phyloP scores from a whole-genome alignment of 2,113 vertebrate genomes.

The Chrysemys picta region DNA sequence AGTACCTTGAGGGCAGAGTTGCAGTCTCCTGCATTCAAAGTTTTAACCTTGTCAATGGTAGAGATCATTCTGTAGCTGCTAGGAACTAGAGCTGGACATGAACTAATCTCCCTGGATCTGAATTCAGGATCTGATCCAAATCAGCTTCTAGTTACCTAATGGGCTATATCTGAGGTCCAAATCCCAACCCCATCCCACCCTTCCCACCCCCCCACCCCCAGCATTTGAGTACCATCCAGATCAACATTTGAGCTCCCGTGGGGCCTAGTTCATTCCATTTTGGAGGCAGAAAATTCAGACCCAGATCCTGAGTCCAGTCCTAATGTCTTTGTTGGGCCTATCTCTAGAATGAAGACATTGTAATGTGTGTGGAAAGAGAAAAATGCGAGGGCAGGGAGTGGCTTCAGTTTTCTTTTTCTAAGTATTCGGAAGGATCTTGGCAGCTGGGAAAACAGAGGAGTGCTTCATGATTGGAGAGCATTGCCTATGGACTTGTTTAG shows the following conservation, averaged over 20 bases:
- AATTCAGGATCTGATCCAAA: neutral
- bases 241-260: rapidly evolving
- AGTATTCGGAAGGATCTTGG: neutral
- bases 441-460: neutral
- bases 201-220: neutral
- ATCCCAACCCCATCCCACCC: no score
- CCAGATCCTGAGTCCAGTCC: neutral
- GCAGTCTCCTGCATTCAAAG: neutral
- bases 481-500: neutral
- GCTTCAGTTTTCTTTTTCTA: neutral
- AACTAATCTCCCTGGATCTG: rapidly evolving
- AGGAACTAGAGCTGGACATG: neutral
- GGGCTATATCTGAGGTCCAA: neutral
- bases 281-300: neutral
- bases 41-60: neutral
- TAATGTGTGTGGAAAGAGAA: neutral
- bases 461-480: neutral
- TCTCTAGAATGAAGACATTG: neutral
- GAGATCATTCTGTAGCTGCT: neutral
- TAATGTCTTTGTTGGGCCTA: neutral
- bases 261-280: neutral
- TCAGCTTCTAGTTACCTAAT: neutral
- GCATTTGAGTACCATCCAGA: neutral
- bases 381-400: neutral
- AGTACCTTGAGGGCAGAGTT: neutral